phyloP scores from a whole-genome alignment of 2,113 vertebrate species.

The Craseonycteris thonglongyai region DNA sequence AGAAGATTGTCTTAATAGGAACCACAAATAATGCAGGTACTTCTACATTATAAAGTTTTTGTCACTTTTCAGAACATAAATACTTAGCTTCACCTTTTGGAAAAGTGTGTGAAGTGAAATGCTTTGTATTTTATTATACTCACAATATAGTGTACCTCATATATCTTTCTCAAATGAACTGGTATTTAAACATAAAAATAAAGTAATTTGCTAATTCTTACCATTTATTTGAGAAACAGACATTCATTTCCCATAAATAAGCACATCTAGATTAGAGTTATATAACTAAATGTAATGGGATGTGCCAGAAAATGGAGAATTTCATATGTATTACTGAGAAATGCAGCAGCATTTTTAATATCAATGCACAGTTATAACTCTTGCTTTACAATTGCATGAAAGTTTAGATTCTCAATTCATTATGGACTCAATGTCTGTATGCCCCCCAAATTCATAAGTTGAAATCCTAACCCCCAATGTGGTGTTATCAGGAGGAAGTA shows the following conservation, averaged over 20 bases:
- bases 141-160: neutral
- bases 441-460: neutral
- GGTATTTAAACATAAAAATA: neutral
- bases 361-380: neutral
- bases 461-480: neutral
- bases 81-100: neutral
- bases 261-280: neutral
- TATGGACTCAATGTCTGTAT: neutral
- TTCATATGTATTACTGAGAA: neutral
- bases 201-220: neutral
- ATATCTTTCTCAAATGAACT: neutral
- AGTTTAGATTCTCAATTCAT: neutral
- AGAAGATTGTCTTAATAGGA: neutral
- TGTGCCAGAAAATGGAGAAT: neutral
- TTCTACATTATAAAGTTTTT: neutral
- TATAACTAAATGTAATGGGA: neutral
- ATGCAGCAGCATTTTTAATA: neutral
- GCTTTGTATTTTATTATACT: neutral
- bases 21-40: neutral
- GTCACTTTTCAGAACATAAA: neutral
- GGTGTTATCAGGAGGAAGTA: neutral
- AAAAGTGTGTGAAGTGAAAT: neutral
- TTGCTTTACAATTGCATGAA: neutral
- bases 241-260: neutral
- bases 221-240: conserved; percentile 26